A percentile compares a stretch with the other conserved stretches of the same genome.
phyloP scores from a whole-genome alignment of 1,140 invertebrate species.

The Drosophila quadrilineata region DNA sequence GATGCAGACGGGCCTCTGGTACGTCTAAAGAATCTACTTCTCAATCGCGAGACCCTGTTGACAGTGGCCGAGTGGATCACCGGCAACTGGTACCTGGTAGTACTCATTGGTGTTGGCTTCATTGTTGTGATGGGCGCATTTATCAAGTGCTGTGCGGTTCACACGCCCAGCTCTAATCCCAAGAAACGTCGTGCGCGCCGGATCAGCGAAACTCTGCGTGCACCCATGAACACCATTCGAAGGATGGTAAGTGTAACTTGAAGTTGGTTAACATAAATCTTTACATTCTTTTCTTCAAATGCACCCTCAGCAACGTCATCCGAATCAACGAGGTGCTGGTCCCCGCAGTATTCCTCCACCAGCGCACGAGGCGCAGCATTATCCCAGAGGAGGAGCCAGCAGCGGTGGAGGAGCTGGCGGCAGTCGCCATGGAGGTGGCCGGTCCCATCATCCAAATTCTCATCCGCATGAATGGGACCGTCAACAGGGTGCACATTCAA shows the following conservation, averaged over 20 bases:
- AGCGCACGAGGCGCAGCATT: constrained; percentile 68
- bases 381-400: constrained; percentile 37
- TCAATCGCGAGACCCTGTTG: constrained; percentile 94
- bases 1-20: constrained; percentile 99
- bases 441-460: constrained; percentile 51
- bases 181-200: constrained; percentile 93
- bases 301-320: constrained; percentile 82
- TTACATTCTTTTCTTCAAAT: neutral
- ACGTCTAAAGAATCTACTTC: constrained; percentile 96
- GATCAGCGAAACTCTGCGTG: constrained; percentile 92
- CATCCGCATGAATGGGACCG: constrained; percentile 79
- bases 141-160: constrained; percentile 99
- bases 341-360: constrained; percentile 83
- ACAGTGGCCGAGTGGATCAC: constrained; percentile 94
- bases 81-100: constrained; percentile 98
- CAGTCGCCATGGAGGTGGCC: constrained; percentile 40
- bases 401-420: constrained; percentile 13
- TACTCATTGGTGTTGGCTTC: constrained; percentile 94
- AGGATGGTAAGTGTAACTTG: constrained; percentile 82
- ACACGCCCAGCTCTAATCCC: constrained; percentile 98
- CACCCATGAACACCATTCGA: constrained; percentile 93
- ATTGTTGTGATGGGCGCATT: constrained; percentile 99
- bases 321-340: constrained; percentile 81
- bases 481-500: constrained; percentile 65
- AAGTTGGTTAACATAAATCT: too few relatives aligned